Conservation (phyloP, 2,797 vertebrate genomes). For the Mormyrops boulengeri region DNA sequence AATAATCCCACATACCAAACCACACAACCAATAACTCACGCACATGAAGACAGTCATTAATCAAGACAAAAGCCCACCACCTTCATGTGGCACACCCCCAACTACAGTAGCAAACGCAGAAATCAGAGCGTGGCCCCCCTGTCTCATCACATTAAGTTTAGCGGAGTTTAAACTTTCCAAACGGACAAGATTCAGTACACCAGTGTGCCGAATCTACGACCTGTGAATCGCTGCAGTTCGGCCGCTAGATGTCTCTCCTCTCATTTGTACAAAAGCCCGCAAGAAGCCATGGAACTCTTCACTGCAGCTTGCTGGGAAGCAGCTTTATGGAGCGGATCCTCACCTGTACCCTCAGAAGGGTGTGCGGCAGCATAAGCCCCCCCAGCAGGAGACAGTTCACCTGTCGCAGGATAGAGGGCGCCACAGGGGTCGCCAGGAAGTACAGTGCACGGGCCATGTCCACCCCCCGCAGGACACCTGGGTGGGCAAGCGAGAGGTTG, state of each 20-base stretch:
- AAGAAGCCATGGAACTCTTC: background rate
- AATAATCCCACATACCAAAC: background rate
- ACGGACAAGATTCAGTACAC: background rate
- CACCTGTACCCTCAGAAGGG: constrained; percentile 79
- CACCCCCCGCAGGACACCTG: constrained; percentile 84
- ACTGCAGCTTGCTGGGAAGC: background rate
- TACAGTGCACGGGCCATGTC: constrained; percentile 78
- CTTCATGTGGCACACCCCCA: background rate
- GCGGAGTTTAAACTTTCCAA: background rate
- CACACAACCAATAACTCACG: background rate
- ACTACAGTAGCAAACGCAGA: background rate
- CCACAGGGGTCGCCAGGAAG: constrained; percentile 75
- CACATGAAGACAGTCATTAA: background rate
- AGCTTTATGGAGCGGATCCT: background rate
- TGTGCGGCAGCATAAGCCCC: constrained; percentile 68
- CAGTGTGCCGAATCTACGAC: background rate
- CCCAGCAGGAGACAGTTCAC: constrained; percentile 91
- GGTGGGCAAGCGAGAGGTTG: background rate
- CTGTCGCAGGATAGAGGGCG: constrained; percentile 62
- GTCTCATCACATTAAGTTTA: background rate
- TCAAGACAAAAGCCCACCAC: background rate
- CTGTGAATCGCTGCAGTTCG: background rate
- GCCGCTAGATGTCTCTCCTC: background rate
- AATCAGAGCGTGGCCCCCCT: background rate
- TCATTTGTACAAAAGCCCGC: background rate